Base-by-base conservation (phyloP, 1,140 invertebrate genomes). In the Glomeris maerens region DNA sequence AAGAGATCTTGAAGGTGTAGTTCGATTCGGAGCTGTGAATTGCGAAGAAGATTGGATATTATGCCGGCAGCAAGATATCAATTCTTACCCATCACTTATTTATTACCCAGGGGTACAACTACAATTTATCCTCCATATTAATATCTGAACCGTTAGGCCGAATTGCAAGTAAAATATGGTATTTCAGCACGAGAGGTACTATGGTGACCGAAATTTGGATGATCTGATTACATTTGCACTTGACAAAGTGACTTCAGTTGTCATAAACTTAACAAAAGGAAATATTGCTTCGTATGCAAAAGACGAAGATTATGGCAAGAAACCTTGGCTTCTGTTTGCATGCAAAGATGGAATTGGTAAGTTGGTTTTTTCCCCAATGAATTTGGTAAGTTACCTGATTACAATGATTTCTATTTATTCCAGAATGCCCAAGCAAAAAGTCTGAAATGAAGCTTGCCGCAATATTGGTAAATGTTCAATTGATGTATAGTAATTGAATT, bases 11-110 rank as follows among this genome's bases (percentile, higher is more conserved):
- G 74, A 82, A 54, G 80, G 79, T 36, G 76, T 80, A 3, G 72
- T 85, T 38, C 71, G 77, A 58, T 74, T 81, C 56, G 83, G 79
- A n/a, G 83, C 83, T 49, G 78, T 87, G 0, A 85, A 88, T 63
- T 88, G 84, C 68, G 79, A 80, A 63, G 80, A 83, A 60, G 79
- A 86, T 55, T 79, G 77, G 69, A 60, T 71, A 38, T 62, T 87
- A 22, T 88, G 84, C 65, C 68, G 72, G 49, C 65, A 75, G 59
- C 68, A 81, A 61, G 68, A 73, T 27, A 77, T 86, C 42, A 65
- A 66, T 39, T 75, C 73, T 20, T 87, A 83, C 66, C 84, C 84
- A 13, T 77, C 80, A 0, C 64, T 87, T 1, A 56, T 80, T 4
- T 63, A 80, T 51, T 81, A 71, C 57, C 74, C 74, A 28, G 42